Conservation (phyloP, 2,797 vertebrate genomes). For the Brotogeris chrysoptera region DNA sequence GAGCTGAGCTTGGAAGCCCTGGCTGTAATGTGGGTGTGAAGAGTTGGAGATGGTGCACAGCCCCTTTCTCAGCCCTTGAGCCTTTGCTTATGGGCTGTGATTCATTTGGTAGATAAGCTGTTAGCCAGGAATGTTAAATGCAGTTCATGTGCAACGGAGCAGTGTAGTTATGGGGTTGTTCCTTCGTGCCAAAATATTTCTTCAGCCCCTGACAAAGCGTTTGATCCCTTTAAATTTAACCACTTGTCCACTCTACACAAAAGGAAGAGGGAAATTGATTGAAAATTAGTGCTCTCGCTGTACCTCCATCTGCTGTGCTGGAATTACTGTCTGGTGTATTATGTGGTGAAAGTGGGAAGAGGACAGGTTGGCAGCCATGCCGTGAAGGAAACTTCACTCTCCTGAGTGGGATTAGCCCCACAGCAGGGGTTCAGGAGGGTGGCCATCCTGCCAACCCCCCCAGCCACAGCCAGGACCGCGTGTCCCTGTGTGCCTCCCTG, state of each 20-base stretch:
- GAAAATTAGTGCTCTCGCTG: not conserved
- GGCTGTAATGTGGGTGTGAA: not conserved
- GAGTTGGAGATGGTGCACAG: not conserved
- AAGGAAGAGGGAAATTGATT: not conserved
- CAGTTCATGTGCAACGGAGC: not conserved
- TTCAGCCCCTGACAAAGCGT: not conserved
- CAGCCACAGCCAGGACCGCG: not conserved
- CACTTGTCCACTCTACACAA: not conserved
- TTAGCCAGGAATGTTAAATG: not conserved
- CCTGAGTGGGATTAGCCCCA: not conserved
- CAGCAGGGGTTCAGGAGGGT: rapidly evolving
- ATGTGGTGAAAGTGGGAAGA: not conserved
- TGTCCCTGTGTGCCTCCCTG: rapidly evolving
- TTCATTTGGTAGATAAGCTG: not conserved
- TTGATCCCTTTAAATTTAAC: conserved; percentile 12
- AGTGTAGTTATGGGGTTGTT: not conserved
- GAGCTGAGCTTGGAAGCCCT: not conserved
- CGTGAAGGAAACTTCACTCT: not conserved
- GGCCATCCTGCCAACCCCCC: not conserved
- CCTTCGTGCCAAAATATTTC: not conserved
- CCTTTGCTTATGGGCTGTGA: not conserved
- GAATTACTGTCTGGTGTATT: not conserved
- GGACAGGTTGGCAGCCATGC: not conserved
- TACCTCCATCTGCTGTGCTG: not conserved
- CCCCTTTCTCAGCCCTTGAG: not conserved